Evolutionary conservation across 2,113 vertebrate genomes (phyloP), one percentile per base, ranked within the genome.

Genomic region (Sinocyclocheilus anophthalmus): DNA sequence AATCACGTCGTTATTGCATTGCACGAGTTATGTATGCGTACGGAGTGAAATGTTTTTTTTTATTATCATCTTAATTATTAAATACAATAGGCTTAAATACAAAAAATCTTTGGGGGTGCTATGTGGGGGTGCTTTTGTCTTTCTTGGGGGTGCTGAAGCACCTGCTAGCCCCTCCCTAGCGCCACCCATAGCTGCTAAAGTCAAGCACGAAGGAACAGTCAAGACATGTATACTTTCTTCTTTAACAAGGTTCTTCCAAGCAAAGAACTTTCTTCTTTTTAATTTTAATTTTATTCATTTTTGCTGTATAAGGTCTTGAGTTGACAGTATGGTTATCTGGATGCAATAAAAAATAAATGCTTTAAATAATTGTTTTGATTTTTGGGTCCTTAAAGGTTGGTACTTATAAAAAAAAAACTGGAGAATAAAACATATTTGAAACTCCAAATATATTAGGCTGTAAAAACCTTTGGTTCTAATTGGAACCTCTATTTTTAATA

Each of bases 401-500:
- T 59, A 10, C 69, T 12, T 42, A 72, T 72, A 39, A 37, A 70
- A 30, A 67, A 37, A 37, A 37, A 37, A 37, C 37, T 37, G 37
- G 37, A 37, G 37, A 70, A 18, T 37, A 70, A 69, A 76, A 3
- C 4, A 57, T 57, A 0, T 18, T 20, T 39, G 57, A 59, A n/a
- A n/a, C 20, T 33, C 14, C 18, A 22, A 12, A 12, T 42, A 72
- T 42, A 72, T 72, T 11, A 72, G 10, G 18, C 69, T 72, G 18
- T 72, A 42, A 42, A 42, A 42, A 11, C 20, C 70, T 73, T 72
- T 42, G 20, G 37, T 72, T 73, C 20, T 73, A 42, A 73, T 73
- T 73, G 37, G 70, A 73, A 3, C 70, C 37, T 73, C n/a, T 73
- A 73, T 73, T 73, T 73, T 73, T 73, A 42, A 73, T n/a, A 42